phyloP scores from a whole-genome alignment of 2,797 vertebrate genomes.

The Fratercula arctica region DNA sequence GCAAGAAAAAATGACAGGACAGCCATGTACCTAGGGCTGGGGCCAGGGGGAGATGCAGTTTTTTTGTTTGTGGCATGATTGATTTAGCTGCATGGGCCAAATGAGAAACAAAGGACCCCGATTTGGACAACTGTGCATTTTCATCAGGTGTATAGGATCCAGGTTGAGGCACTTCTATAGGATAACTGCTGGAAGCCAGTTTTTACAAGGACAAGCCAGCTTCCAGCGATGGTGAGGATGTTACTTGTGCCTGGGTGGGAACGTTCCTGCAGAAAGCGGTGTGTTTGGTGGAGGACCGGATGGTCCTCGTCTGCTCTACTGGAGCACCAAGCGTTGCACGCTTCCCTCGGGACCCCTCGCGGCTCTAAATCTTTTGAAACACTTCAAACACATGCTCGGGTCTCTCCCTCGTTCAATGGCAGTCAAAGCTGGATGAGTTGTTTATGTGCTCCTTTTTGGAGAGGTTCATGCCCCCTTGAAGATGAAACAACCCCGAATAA shows the following conservation, averaged over 20 bases:
- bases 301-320: background rate
- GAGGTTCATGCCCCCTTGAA: background rate
- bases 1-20: background rate
- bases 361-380: background rate
- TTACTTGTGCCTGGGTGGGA: background rate
- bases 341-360: background rate
- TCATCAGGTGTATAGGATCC: background rate
- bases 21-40: background rate
- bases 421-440: background rate
- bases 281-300: background rate
- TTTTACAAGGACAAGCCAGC: background rate
- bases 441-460: background rate
- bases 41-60: background rate
- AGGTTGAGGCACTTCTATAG: background rate
- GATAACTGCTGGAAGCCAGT: background rate
- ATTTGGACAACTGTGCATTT: background rate
- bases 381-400: background rate
- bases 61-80: accelerated
- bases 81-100: accelerated
- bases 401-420: background rate
- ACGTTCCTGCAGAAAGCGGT: background rate
- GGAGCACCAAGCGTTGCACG: accelerated
- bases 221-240: accelerated
- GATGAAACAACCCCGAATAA: background rate
- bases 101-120: background rate